Percentiles rank a stretch among this genome's conserved stretches.
phyloP scores from a whole-genome alignment of 2,888 invertebrate species.

The Agonum fuliginosum region DNA sequence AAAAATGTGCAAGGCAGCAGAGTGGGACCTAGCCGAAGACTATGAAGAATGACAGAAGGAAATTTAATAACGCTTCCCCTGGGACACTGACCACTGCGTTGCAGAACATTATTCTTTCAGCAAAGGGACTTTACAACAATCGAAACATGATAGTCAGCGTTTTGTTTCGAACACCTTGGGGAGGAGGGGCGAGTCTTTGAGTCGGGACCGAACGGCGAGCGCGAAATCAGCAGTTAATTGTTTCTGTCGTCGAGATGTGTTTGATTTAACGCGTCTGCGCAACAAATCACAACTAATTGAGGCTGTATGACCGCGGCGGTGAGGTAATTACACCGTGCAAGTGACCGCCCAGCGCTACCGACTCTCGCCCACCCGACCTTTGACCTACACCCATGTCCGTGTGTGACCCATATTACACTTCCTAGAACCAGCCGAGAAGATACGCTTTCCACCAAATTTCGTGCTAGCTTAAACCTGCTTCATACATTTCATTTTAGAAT shows the following conservation, averaged over 20 bases:
- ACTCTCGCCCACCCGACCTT: conserved; percentile 17
- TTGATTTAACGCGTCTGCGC: conserved; percentile 45
- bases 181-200: background rate
- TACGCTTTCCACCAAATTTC: background rate
- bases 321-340: conserved; percentile 56
- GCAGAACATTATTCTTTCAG: conserved; percentile 44
- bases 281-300: conserved; percentile 57
- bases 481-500: no score
- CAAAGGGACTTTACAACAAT: conserved; percentile 46
- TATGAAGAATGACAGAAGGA: conserved; percentile 55
- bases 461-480: background rate
- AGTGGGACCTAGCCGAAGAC: background rate
- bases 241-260: conserved; percentile 52
- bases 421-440: background rate
- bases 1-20: conserved; percentile 37
- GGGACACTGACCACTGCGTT: conserved; percentile 16
- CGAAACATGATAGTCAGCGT: conserved; percentile 54
- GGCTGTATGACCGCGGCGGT: conserved; percentile 40
- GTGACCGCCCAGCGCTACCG: conserved; percentile 59
- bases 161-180: conserved; percentile 33
- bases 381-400: conserved; percentile 29
- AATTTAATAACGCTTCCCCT: conserved; percentile 47
- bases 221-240: conserved; percentile 43
- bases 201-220: conserved; percentile 23
- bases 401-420: conserved; percentile 2